These are phyloP conservation scores for Aegotheles bennettii DNA, from an alignment of 2,113 vertebrate genomes.

Conservation along the genomic window DNA sequence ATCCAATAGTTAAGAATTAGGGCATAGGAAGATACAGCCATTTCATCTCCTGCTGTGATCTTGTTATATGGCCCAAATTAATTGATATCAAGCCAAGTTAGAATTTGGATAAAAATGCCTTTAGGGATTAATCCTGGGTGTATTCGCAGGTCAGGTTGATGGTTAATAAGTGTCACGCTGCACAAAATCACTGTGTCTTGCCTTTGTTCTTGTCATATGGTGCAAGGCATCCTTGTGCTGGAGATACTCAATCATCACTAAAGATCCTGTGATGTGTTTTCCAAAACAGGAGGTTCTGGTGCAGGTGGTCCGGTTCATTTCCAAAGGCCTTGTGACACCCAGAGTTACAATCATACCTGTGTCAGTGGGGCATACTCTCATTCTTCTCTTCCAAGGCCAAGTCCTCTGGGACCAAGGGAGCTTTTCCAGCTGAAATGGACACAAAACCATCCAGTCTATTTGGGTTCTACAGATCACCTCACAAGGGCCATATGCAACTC, in stretches of 20 bases:
- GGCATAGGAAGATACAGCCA: neutral
- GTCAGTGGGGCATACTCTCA: rapidly evolving
- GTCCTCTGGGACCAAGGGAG: neutral
- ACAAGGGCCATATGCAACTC: neutral
- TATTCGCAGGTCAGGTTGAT: neutral
- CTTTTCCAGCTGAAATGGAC: neutral
- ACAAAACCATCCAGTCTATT: neutral
- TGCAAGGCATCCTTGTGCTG: neutral
- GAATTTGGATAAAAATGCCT: neutral
- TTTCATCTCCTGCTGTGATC: slow-evolving; percentile 46
- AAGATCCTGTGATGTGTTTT: neutral
- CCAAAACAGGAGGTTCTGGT: neutral
- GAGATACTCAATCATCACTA: neutral
- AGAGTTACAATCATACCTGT: neutral
- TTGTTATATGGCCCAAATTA: slow-evolving; percentile 19
- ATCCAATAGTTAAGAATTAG: slow-evolving; percentile 20
- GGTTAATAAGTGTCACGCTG: neutral
- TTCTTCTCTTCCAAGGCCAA: neutral
- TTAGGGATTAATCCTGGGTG: slow-evolving; percentile 6
- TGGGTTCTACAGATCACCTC: neutral
- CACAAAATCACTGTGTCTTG: neutral
- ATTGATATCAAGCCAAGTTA: slow-evolving; percentile 12
- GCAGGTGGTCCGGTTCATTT: neutral
- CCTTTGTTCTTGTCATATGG: neutral
- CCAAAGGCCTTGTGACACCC: neutral